These are phyloP conservation scores for Peromyscus leucopus DNA, from an alignment of 2,113 vertebrate genomes.

Conservation along the genomic window DNA sequence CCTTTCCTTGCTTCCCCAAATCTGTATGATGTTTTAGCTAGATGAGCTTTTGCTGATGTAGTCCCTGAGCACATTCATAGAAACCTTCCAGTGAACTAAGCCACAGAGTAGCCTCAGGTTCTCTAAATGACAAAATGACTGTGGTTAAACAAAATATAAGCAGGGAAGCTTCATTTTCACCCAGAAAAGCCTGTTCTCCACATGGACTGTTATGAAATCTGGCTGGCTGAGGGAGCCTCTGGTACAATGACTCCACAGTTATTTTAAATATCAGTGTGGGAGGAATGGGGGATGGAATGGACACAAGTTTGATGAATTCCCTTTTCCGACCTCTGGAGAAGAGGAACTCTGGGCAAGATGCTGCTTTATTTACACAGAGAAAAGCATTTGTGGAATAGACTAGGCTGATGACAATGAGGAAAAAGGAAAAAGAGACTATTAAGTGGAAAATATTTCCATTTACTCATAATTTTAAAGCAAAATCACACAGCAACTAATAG, in stretches of 20 bases:
- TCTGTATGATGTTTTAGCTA: conserved; percentile 60
- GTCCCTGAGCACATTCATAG: conserved; percentile 54
- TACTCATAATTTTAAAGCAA: conserved; percentile 50
- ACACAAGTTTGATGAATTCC: conserved; percentile 76
- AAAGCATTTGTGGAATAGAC: conserved; percentile 59
- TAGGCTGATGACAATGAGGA: conserved; percentile 27
- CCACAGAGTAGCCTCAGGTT: conserved; percentile 51
- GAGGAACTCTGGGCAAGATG: conserved; percentile 57
- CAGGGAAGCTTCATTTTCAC: conserved; percentile 57
- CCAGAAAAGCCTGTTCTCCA: conserved; percentile 58
- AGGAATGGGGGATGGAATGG: conserved; percentile 71
- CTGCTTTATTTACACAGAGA: conserved; percentile 60
- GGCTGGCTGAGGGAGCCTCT: conserved; percentile 69
- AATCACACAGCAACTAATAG: conserved; percentile 40
- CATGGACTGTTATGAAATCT: conserved; percentile 70
- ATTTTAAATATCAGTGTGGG: conserved; percentile 78
- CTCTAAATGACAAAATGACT: conserved; percentile 66
- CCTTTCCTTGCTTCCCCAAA: conserved; percentile 44
- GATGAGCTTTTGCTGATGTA: conserved; percentile 55
- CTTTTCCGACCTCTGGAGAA: conserved; percentile 64
- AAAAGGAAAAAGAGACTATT: conserved; percentile 38
- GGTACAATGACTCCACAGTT: conserved; percentile 76
- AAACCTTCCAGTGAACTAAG: conserved; percentile 60
- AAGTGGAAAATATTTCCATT: conserved; percentile 63
- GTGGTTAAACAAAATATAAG: conserved; percentile 72